phyloP scores from a whole-genome alignment of 2,113 vertebrate genomes.

The Anser cygnoides region DNA sequence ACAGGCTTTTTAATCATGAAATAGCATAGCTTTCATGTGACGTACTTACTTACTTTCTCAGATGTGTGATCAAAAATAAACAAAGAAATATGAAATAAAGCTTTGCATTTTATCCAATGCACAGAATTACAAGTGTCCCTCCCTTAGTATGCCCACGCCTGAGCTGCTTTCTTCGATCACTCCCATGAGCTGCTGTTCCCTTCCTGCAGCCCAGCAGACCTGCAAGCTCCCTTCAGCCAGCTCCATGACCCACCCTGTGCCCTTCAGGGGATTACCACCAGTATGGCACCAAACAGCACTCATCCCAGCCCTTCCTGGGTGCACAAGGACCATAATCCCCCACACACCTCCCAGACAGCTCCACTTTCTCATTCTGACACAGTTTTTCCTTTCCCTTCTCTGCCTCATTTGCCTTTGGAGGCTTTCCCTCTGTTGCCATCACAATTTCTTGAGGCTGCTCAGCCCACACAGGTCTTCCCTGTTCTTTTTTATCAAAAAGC shows the following conservation, averaged over 20 bases:
- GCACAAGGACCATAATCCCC: background rate
- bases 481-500: background rate
- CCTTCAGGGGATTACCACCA: background rate
- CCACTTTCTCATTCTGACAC: background rate
- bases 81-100: background rate
- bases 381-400: background rate
- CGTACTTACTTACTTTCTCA: background rate
- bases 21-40: background rate
- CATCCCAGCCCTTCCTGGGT: background rate
- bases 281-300: background rate
- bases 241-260: accelerated
- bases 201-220: background rate
- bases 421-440: background rate
- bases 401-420: background rate
- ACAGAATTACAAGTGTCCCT: accelerated
- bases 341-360: background rate
- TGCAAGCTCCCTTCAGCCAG: background rate
- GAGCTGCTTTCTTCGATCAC: background rate
- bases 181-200: background rate
- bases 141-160: accelerated
- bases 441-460: background rate
- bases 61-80: background rate
- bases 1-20: background rate
- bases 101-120: background rate
- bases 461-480: background rate